Evolutionary conservation across 2,888 invertebrate species (phyloP).

Genomic region (Melangyna quadrimaculata): DNA sequence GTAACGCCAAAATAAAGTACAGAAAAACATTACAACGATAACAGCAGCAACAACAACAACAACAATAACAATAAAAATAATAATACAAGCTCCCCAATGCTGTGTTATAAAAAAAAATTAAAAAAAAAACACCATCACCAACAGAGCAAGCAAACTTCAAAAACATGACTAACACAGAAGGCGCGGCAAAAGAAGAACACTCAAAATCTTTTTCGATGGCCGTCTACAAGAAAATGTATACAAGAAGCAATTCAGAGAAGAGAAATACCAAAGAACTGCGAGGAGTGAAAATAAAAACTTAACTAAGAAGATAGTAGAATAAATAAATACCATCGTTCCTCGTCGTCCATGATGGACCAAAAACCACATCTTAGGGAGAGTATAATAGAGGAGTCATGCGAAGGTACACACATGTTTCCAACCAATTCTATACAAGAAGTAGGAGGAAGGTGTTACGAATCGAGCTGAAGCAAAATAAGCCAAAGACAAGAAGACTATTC

Average conservation of each 20-base stretch:
- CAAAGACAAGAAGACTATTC: constrained; percentile 29
- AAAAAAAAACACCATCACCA: constrained; percentile 20
- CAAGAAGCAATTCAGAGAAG: constrained; percentile 26
- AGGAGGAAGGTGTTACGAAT: constrained; percentile 48
- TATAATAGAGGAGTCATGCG: background rate
- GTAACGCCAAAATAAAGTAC: constrained; percentile 20
- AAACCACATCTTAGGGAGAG: constrained; percentile 6
- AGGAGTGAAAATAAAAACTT: constrained; percentile 30
- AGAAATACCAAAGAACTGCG: constrained; percentile 40
- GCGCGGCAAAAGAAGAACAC: constrained; percentile 18
- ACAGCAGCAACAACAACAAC: constrained; percentile 12
- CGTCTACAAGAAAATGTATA: constrained; percentile 29
- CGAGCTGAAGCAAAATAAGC: constrained; percentile 19
- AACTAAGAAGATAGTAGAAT: constrained; percentile 25
- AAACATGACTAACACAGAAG: constrained; percentile 61
- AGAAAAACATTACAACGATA: constrained; percentile 24
- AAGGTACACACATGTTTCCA: constrained; percentile 4
- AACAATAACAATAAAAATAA: constrained; percentile 68
- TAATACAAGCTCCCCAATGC: constrained; percentile 60
- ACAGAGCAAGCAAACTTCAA: constrained; percentile 18
- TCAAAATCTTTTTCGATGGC: background rate
- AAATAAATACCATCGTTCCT: constrained; percentile 49
- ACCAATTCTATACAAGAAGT: background rate
- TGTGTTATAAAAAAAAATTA: background rate
- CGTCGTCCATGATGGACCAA: constrained; percentile 40